phyloP scores from a whole-genome alignment of 1,140 invertebrate species.

The Mactra quadrangularis region DNA sequence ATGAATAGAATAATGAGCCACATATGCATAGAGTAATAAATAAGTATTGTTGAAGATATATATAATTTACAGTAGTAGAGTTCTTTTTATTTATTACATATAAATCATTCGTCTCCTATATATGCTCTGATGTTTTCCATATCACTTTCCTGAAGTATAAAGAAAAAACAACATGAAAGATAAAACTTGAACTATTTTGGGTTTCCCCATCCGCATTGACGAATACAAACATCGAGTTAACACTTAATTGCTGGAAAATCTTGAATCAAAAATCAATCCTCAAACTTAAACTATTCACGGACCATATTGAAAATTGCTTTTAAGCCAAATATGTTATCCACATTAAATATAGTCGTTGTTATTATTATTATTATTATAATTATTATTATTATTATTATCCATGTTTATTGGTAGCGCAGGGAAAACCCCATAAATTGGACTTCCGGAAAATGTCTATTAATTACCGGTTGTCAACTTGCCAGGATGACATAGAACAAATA shows the following conservation, averaged over 20 bases:
- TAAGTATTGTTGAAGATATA: background rate
- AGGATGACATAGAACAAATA: no score
- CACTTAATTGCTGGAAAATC: background rate
- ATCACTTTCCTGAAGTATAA: constrained; percentile 22
- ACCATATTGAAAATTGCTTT: background rate
- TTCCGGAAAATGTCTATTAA: no score
- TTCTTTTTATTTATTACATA: background rate
- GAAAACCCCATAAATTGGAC: no score
- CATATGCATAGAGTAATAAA: constrained; percentile 21
- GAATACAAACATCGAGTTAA: background rate
- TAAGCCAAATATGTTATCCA: no score
- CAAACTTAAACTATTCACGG: background rate
- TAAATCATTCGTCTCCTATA: constrained; percentile 15
- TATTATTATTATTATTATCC: no score
- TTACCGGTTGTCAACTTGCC: no score
- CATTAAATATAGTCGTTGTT: no score
- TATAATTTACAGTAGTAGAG: background rate
- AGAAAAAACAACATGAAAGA: background rate
- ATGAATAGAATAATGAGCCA: constrained; percentile 24
- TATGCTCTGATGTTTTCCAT: constrained; percentile 38
- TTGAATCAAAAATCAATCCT: background rate
- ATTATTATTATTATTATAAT: no score
- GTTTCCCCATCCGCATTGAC: background rate
- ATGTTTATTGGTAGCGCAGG: background rate
- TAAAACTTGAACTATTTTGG: background rate